Percentiles rank a stretch among this genome's conserved stretches.
These are phyloP conservation scores for Romanogobio albipinnatus DNA, from an alignment of 2,113 vertebrate species.

Conservation along the genomic window DNA sequence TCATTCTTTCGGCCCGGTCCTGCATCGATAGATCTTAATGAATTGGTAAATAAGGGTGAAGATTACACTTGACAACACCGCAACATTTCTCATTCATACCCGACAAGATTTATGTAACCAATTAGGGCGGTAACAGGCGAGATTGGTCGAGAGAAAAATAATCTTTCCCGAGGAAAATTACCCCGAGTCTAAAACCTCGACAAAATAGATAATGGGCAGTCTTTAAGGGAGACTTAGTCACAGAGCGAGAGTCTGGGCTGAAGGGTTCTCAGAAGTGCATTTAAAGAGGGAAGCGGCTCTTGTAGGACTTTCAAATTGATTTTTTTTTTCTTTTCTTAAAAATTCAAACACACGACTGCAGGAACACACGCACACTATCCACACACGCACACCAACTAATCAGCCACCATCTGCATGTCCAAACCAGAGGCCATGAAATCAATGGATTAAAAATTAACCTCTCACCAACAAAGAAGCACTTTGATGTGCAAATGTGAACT, in stretches of 20 bases:
- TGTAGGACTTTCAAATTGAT: conserved; percentile 61
- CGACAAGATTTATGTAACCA: conserved; percentile 99
- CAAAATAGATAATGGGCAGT: conserved; percentile 93
- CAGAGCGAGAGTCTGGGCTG: conserved; percentile 77
- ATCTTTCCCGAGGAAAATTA: conserved; percentile 98
- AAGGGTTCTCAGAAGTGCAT: conserved; percentile 56
- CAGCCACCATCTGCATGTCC: conserved; percentile 54
- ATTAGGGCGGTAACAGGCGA: conserved; percentile 98
- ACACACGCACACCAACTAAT: conserved; percentile 28
- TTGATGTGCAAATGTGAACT: conserved; percentile 70
- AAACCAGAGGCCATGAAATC: conserved; percentile 59
- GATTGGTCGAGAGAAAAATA: conserved; percentile 96
- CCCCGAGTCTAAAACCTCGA: conserved; percentile 89
- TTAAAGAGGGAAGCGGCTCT: conserved; percentile 53
- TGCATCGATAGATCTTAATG: conserved; percentile 99
- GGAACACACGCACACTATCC: background rate
- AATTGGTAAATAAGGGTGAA: conserved; percentile 99
- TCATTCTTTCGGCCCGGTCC: conserved; percentile 96
- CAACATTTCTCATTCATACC: conserved; percentile 99
- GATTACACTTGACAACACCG: conserved; percentile 99
- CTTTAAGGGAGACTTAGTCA: conserved; percentile 88
- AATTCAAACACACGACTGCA: conserved; percentile 29
- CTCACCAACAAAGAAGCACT: conserved; percentile 63
- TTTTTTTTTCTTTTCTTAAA: conserved; percentile 50
- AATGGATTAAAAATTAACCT: conserved; percentile 68